These are phyloP conservation scores for Polia nebulosa DNA, from an alignment of 2,888 invertebrate species.

Conservation along the genomic window DNA sequence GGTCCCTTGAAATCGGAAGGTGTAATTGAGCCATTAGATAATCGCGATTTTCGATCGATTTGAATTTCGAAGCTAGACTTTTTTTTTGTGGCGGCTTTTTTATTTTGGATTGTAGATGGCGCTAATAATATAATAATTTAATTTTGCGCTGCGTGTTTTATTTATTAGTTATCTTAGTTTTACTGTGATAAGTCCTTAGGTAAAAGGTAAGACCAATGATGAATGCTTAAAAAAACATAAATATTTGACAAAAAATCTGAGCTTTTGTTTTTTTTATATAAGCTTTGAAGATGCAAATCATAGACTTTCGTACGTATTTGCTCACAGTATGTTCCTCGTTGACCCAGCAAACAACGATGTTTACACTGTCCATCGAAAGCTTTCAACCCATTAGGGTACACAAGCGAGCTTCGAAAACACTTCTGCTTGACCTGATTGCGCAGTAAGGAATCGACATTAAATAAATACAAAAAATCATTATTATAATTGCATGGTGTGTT, in stretches of 20 bases:
- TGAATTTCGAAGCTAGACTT: constrained; percentile 36
- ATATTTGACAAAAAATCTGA: too few relatives aligned
- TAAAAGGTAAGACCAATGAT: not conserved
- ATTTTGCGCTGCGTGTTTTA: not conserved
- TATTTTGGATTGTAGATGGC: constrained; percentile 44
- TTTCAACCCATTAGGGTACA: constrained; percentile 38
- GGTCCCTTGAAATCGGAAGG: too few relatives aligned
- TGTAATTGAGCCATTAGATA: too few relatives aligned
- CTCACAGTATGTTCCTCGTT: constrained; percentile 36
- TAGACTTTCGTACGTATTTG: constrained; percentile 20
- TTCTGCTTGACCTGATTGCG: constrained; percentile 29
- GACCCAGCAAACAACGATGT: constrained; percentile 45
- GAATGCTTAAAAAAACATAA: not conserved
- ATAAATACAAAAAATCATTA: constrained; percentile 15
- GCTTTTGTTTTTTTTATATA: too few relatives aligned
- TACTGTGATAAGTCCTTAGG: not conserved
- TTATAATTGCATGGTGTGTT: constrained; percentile 1
- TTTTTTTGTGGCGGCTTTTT: constrained; percentile 22
- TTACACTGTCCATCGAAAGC: constrained; percentile 32
- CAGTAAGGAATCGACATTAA: constrained; percentile 15
- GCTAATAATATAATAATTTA: constrained; percentile 26
- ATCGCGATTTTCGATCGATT: constrained; percentile 55
- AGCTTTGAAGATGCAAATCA: constrained; percentile 30
- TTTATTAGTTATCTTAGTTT: too few relatives aligned
- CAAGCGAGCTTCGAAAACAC: constrained; percentile 39